Percentiles rank a stretch among this genome's conserved stretches.
These are phyloP conservation scores for Lagopus leucura DNA, from an alignment of 2,113 vertebrate genomes.

Conservation along the genomic window DNA sequence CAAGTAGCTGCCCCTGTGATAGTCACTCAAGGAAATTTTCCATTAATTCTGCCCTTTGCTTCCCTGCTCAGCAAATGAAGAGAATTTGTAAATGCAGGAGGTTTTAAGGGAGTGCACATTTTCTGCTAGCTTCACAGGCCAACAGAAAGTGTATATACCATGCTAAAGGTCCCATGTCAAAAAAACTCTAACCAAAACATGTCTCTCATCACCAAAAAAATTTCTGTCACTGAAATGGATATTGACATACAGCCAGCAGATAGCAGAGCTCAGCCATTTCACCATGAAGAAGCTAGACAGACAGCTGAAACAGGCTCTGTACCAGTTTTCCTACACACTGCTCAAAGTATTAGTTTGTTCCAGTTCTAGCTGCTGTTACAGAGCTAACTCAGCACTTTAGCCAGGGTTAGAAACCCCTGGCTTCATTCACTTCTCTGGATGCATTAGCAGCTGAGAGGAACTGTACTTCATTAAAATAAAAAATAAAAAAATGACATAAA, in stretches of 20 bases:
- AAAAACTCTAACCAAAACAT: neutral
- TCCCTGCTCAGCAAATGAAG: neutral
- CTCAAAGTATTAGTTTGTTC: neutral
- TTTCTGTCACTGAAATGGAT: neutral
- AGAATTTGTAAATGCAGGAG: neutral
- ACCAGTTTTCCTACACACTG: neutral
- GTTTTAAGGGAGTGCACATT: neutral
- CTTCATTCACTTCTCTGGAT: neutral
- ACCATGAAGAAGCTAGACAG: neutral
- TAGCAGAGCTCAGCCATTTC: neutral
- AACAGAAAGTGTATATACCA: accelerated
- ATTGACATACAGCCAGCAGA: neutral
- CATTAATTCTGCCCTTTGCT: neutral
- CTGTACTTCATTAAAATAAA: neutral
- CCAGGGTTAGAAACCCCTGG: neutral
- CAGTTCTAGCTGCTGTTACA: neutral
- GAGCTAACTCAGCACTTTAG: neutral
- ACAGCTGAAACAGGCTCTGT: neutral
- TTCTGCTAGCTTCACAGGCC: neutral
- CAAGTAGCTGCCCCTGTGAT: neutral
- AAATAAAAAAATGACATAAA: neutral
- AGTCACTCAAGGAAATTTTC: neutral
- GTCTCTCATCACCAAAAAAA: neutral
- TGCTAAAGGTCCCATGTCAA: neutral
- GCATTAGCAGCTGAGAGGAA: neutral